These are phyloP conservation scores for Lamproptera curius DNA, from an alignment of 2,888 invertebrate genomes.

Conservation along the genomic window DNA sequence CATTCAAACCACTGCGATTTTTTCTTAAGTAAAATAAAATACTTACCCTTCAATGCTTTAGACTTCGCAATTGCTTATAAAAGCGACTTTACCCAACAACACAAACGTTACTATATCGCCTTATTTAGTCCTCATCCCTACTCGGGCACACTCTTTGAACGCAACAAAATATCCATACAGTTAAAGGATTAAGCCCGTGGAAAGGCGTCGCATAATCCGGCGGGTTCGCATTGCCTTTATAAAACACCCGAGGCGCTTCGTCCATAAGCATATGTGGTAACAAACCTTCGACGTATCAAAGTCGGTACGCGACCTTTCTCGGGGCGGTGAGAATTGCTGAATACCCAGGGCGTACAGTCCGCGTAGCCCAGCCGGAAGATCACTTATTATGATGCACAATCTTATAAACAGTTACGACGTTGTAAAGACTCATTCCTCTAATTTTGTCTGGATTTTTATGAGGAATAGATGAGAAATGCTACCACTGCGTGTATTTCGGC, in stretches of 20 bases:
- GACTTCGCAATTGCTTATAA: too few species aligned
- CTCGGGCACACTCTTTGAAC: not conserved
- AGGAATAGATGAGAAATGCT: not conserved
- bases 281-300: constrained; percentile 19
- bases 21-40: too few species aligned
- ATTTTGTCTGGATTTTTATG: not conserved
- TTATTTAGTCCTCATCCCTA: not conserved
- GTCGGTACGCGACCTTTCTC: constrained; percentile 15
- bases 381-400: constrained; percentile 29
- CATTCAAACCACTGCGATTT: too few species aligned
- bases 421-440: not conserved
- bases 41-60: too few species aligned
- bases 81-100: too few species aligned
- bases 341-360: constrained; percentile 14
- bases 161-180: not conserved
- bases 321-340: constrained; percentile 10
- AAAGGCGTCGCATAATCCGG: constrained; percentile 4
- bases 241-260: constrained; percentile 6
- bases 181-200: constrained; percentile 4
- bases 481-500: too few species aligned
- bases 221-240: constrained; percentile 4
- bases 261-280: constrained; percentile 13
- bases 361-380: constrained; percentile 27
- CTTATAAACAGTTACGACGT: constrained; percentile 2
- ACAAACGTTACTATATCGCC: not conserved